phyloP scores from a whole-genome alignment of 2,113 vertebrate genomes.

The Tychaedon coryphoeus region DNA sequence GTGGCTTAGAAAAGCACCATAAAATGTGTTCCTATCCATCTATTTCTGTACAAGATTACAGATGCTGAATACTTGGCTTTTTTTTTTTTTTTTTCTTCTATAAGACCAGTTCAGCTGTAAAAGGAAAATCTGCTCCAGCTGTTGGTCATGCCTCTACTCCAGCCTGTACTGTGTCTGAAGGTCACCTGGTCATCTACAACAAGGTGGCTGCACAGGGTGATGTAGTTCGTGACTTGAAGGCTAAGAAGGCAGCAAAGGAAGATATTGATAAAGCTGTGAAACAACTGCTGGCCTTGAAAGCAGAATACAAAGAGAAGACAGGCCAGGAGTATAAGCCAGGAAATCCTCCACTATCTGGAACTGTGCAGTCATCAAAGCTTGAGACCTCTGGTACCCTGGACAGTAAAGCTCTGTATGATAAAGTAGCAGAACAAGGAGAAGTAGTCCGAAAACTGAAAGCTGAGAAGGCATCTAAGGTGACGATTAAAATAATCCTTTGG shows the following conservation, averaged over 20 bases:
- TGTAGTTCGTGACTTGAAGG: conserved; percentile 86
- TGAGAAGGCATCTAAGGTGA: conserved; percentile 76
- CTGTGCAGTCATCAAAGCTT: not conserved
- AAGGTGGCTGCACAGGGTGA: conserved; percentile 86
- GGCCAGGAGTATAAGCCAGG: conserved; percentile 92
- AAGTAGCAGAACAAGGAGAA: conserved; percentile 70
- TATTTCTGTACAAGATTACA: not conserved
- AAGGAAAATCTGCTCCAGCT: conserved; percentile 32
- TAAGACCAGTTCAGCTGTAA: conserved; percentile 36
- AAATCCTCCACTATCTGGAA: conserved; percentile 36
- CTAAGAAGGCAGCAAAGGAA: conserved; percentile 88
- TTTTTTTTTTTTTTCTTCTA: not conserved
- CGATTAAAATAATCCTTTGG: not conserved
- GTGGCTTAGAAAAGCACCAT: not conserved
- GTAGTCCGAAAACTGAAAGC: conserved; percentile 83
- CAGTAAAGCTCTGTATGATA: conserved; percentile 66
- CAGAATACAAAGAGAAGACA: conserved; percentile 87
- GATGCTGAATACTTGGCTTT: not conserved
- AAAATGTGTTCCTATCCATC: not conserved
- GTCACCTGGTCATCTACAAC: conserved; percentile 70
- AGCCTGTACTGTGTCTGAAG: conserved; percentile 9
- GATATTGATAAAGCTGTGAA: conserved; percentile 89
- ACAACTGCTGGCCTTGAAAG: conserved; percentile 86
- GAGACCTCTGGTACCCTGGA: not conserved
- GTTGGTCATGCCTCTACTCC: not conserved